Evolutionary conservation across 2,888 invertebrate species (phyloP).

Genomic region (Petrolisthes cinctipes): DNA sequence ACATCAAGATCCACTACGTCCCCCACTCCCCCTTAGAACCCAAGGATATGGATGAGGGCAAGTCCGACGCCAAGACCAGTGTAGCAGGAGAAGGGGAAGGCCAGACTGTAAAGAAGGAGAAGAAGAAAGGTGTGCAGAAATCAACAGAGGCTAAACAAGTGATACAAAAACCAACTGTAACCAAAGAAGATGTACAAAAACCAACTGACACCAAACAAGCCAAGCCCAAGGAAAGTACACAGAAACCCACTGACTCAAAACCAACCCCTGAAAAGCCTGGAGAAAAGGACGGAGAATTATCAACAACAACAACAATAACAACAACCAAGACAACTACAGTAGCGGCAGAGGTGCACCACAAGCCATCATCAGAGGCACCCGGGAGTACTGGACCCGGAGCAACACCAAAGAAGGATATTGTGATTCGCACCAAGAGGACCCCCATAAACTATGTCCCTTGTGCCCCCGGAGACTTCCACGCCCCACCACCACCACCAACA

Average conservation of each 20-base stretch:
- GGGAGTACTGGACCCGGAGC: no score
- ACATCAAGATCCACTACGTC: slow-evolving; percentile 37
- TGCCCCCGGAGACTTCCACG: background rate
- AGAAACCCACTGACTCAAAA: no score
- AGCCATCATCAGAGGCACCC: background rate
- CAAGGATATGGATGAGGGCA: background rate
- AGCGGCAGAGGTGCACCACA: background rate
- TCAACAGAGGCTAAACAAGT: background rate
- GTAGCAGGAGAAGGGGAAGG: background rate
- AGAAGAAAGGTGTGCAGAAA: background rate
- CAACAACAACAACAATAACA: background rate
- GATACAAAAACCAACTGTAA: no score
- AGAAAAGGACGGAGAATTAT: background rate
- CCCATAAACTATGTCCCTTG: slow-evolving; percentile 44
- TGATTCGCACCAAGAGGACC: no score
- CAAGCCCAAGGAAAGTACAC: no score
- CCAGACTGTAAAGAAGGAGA: background rate
- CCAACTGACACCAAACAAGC: no score
- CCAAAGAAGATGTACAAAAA: no score
- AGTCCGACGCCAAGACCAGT: background rate
- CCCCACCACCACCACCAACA: background rate
- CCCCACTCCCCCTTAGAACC: slow-evolving; percentile 15
- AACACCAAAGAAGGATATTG: no score
- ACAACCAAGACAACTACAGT: slow-evolving; percentile 1
- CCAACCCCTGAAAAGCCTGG: no score